A percentile compares a stretch with the other conserved stretches of the same genome.
Evolutionary conservation across 1,140 invertebrate species (phyloP).

Genomic region (Aporrectodea caliginosa): DNA sequence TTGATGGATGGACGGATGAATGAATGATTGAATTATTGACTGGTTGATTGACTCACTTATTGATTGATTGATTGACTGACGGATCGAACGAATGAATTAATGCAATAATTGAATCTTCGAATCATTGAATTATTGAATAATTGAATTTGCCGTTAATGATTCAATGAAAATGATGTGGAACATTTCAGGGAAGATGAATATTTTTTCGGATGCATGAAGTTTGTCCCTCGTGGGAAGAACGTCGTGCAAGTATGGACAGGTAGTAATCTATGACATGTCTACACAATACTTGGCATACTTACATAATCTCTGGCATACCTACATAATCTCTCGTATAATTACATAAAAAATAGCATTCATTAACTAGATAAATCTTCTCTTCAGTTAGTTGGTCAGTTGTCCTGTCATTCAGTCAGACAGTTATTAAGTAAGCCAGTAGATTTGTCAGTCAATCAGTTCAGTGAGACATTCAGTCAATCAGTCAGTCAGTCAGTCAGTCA

Average conservation of each 20-base stretch:
- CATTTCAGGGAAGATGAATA: no score
- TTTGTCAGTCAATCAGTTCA: not conserved
- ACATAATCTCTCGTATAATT: not conserved
- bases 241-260: not conserved
- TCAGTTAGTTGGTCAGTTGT: not conserved
- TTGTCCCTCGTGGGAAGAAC: no score
- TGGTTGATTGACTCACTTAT: no score
- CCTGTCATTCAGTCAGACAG: not conserved
- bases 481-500: not conserved
- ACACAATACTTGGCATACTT: not conserved
- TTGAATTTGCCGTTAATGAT: no score
- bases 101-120: no score
- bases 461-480: not conserved
- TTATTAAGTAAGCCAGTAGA: not conserved
- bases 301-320: not conserved
- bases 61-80: no score
- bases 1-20: no score
- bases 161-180: no score
- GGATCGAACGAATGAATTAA: no score
- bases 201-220: not conserved
- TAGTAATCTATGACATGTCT: not conserved
- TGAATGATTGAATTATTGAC: no score
- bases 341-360: no score
- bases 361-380: not conserved
- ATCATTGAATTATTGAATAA: no score